These are phyloP conservation scores for Ranitomeya variabilis DNA, from an alignment of 2,113 vertebrate species.

Conservation along the genomic window DNA sequence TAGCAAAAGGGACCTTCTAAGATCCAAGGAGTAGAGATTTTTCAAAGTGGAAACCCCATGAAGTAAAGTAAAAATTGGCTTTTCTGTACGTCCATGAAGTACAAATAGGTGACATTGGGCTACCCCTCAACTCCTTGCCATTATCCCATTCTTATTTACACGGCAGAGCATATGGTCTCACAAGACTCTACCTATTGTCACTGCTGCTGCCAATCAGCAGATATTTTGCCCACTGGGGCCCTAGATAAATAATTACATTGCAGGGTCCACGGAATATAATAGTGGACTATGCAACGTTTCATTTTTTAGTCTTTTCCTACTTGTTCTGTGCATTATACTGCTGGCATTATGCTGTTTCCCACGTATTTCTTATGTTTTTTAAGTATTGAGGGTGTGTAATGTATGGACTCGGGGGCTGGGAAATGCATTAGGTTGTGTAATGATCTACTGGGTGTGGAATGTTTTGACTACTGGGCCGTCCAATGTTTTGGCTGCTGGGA, in stretches of 20 bases:
- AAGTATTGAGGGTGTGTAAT: neutral
- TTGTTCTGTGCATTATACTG: neutral
- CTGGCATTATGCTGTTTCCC: neutral
- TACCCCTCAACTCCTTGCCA: too few relatives aligned
- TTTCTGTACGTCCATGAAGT: too few relatives aligned
- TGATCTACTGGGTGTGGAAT: neutral
- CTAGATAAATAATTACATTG: neutral
- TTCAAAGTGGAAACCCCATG: too few relatives aligned
- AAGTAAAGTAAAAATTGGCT: too few relatives aligned
- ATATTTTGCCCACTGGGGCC: neutral
- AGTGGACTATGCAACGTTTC: neutral
- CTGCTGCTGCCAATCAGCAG: neutral
- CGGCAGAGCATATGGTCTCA: neutral
- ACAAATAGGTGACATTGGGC: too few relatives aligned
- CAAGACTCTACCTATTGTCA: neutral
- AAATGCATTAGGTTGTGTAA: neutral
- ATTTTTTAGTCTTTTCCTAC: neutral
- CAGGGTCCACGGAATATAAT: neutral
- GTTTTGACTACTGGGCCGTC: conserved; percentile 17
- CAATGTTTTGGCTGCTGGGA: conserved; percentile 11
- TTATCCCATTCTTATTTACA: neutral
- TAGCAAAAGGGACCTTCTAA: too few relatives aligned
- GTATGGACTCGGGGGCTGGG: neutral
- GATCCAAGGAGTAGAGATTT: too few relatives aligned
- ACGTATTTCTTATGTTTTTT: neutral